These are phyloP conservation scores for Sinocyclocheilus rhinocerous DNA, from an alignment of 2,113 vertebrate species.

Conservation along the genomic window DNA sequence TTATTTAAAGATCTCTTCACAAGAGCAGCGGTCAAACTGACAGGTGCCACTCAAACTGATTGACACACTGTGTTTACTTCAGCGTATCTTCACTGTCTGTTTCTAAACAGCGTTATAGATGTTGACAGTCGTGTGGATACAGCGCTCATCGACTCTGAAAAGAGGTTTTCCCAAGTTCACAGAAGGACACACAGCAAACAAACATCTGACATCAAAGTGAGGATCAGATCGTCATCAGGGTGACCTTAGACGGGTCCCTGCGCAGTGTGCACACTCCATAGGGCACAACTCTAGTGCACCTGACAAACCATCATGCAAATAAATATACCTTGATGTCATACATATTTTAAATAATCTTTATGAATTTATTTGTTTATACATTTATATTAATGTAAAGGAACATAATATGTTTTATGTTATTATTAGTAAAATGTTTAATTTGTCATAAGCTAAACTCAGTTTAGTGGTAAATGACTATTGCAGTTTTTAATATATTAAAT, in stretches of 20 bases:
- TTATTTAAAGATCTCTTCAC: neutral
- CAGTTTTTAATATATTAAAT: neutral
- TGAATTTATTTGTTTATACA: neutral
- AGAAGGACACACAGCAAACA: slow-evolving; percentile 19
- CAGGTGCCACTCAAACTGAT: neutral
- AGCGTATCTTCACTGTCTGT: neutral
- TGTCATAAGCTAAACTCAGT: neutral
- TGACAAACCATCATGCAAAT: neutral
- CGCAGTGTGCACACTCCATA: neutral
- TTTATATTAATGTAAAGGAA: neutral
- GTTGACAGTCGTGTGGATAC: neutral
- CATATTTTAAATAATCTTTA: neutral
- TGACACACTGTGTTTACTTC: neutral
- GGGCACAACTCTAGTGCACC: neutral
- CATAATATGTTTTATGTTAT: neutral
- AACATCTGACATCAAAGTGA: neutral
- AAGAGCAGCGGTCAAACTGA: neutral
- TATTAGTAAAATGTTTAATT: neutral
- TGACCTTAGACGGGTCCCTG: neutral
- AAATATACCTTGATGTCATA: neutral
- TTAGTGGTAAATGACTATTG: neutral
- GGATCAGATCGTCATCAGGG: neutral
- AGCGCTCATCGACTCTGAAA: neutral
- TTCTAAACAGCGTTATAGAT: neutral
- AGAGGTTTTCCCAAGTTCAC: neutral